phyloP scores from a whole-genome alignment of 2,797 vertebrate species.

The Megalops cyprinoides region DNA sequence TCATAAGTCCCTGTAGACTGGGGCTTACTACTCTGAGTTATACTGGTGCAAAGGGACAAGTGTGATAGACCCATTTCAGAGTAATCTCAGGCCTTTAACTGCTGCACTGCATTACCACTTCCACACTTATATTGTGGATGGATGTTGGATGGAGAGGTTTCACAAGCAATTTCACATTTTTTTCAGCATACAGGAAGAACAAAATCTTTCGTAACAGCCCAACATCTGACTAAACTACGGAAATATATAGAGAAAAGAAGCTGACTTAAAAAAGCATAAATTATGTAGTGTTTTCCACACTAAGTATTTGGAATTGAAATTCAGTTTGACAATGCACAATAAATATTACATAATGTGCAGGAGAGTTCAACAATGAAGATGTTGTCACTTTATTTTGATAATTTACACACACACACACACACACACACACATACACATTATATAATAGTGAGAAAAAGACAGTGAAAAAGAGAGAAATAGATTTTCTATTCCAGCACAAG shows the following conservation, averaged over 20 bases:
- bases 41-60: background rate
- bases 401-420: background rate
- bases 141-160: background rate
- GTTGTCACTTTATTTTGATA: too few species aligned
- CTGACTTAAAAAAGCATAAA: background rate
- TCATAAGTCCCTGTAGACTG: background rate
- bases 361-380: background rate
- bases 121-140: background rate
- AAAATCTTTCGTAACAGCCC: constrained; percentile 6
- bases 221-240: background rate
- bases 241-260: background rate
- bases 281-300: background rate
- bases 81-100: background rate
- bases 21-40: background rate
- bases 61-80: background rate
- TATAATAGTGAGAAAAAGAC: too few species aligned
- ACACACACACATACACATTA: background rate
- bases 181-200: background rate
- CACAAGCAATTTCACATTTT: background rate
- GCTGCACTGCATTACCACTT: background rate
- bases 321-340: background rate
- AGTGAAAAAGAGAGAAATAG: too few species aligned
- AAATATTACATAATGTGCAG: background rate
- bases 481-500: too few species aligned
- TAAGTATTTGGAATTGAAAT: background rate